Conservation (phyloP, 2,113 vertebrate species). For the Hyla sarda region DNA sequence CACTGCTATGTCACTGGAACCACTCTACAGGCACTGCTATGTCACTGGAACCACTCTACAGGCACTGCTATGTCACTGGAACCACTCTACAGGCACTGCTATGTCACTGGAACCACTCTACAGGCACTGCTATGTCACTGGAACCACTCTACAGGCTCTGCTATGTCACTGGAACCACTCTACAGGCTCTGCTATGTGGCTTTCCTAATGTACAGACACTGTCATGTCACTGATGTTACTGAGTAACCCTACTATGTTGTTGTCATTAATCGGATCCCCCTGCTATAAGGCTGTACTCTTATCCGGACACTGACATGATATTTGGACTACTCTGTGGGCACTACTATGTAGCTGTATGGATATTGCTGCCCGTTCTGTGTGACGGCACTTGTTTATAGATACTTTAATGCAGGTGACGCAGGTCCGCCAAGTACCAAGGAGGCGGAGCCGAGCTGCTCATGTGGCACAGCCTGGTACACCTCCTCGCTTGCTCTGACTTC, state of each 20-base stretch:
- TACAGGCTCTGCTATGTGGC: not conserved
- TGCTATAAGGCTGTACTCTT: not conserved
- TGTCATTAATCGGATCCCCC: no score
- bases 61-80: not conserved
- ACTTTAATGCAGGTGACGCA: no score
- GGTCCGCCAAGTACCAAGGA: no score
- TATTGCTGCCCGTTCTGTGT: not conserved
- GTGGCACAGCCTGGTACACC: no score
- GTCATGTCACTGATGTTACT: not conserved
- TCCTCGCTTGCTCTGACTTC: no score
- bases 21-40: not conserved
- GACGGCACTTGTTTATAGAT: not conserved
- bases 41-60: no score
- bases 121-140: not conserved
- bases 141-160: not conserved
- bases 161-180: not conserved
- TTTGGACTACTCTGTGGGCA: no score
- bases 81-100: not conserved
- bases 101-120: no score
- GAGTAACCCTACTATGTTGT: not conserved
- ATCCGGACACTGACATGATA: not conserved
- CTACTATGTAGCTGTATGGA: no score
- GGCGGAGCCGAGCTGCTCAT: no score
- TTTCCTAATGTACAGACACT: not conserved
- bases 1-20: not conserved